Percentiles rank a stretch among this genome's conserved stretches.
Evolutionary conservation across 2,888 invertebrate species (phyloP).

Genomic region (Nemotelus pantherinus): DNA sequence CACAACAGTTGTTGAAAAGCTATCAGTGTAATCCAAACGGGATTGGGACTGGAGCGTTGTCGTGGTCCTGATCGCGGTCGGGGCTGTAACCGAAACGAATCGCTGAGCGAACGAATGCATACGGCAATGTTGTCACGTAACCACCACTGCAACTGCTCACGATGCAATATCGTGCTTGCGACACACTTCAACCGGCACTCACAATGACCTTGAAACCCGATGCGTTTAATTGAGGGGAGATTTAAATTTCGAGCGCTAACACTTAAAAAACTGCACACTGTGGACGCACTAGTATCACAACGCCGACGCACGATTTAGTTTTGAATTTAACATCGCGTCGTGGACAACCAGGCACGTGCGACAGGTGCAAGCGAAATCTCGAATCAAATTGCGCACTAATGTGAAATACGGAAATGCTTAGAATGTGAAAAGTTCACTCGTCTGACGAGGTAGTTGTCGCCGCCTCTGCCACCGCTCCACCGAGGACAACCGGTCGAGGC

Average conservation of each 20-base stretch:
- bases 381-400: constrained; percentile 32
- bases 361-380: neutral
- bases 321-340: neutral
- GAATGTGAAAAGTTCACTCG: constrained; percentile 20
- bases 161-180: neutral
- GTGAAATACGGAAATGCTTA: constrained; percentile 13
- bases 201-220: neutral
- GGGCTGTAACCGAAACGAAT: constrained; percentile 1
- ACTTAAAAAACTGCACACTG: no score
- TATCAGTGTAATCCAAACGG: constrained; percentile 17
- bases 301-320: neutral
- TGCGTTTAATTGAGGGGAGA: neutral
- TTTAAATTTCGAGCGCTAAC: neutral
- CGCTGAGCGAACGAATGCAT: constrained; percentile 19
- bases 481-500: neutral
- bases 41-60: neutral
- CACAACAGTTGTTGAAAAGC: neutral
- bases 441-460: neutral
- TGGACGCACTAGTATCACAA: no score
- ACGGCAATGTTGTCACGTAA: constrained; percentile 15
- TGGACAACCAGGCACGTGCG: neutral
- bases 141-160: neutral
- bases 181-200: neutral
- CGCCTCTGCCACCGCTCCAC: neutral
- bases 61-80: constrained; percentile 6